Evolutionary conservation across 2,888 invertebrate species (phyloP).

Genomic region (Clivina fossor): DNA sequence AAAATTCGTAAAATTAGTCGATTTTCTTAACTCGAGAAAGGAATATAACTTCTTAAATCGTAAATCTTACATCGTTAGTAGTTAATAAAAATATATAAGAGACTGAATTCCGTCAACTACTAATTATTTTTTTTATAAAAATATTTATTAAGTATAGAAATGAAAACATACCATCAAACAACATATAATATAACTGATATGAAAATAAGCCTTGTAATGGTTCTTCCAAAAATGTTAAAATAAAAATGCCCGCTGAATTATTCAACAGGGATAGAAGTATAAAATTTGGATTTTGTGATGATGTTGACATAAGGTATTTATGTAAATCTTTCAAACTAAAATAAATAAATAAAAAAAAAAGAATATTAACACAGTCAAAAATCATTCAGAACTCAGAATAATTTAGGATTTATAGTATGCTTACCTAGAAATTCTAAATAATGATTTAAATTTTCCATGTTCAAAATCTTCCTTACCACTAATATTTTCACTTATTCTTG

Average conservation of each 20-base stretch:
- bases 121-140: neutral
- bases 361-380: too few relatives aligned
- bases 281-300: constrained; percentile 10
- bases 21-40: too few relatives aligned
- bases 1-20: too few relatives aligned
- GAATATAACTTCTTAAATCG: too few relatives aligned
- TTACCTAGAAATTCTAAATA: constrained; percentile 8
- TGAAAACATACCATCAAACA: constrained; percentile 13
- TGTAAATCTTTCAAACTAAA: constrained; percentile 11
- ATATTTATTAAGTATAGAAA: too few relatives aligned
- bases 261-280: constrained; percentile 8
- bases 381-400: too few relatives aligned
- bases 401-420: neutral
- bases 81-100: too few relatives aligned
- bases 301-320: constrained; percentile 15
- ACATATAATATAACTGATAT: constrained; percentile 18
- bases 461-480: neutral
- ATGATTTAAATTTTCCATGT: constrained; percentile 14
- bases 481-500: constrained; percentile 5
- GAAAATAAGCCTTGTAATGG: constrained; percentile 4
- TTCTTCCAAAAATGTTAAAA: constrained; percentile 11
- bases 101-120: too few relatives aligned
- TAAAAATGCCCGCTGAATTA: constrained; percentile 11
- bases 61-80: too few relatives aligned
- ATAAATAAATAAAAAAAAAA: neutral